Base-by-base conservation (phyloP, 2,797 vertebrate species). In the Acropternis orthonyx region DNA sequence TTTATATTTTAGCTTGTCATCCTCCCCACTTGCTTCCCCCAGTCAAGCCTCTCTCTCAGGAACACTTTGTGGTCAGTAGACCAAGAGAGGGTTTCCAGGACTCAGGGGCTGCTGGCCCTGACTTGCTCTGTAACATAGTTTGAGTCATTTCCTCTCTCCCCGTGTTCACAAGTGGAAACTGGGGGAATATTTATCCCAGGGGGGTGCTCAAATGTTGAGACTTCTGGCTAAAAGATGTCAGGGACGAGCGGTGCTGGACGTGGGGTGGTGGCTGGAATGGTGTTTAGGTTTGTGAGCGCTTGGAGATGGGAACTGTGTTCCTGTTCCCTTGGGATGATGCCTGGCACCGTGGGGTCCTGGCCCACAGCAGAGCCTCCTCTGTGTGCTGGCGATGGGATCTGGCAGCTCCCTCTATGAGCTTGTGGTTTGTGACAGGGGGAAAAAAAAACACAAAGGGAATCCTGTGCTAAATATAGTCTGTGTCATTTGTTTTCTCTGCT, bases 401-500 rank as follows among this genome's bases (percentile, higher is more conserved):
- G 91, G 66, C 89, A 89, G 28, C 76, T 90, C 83, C 74, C 58
- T 72, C 76, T 32, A 16, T 32, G 10, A 36, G 55, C 85, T 85
- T 92, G 36, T 51, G 77, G 82, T 78, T 85, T 86, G 77, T 2
- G 13, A 65, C 54, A 59, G 76, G 66, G 17, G 16, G 41, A 14
- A 30, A 80, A 49, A 52, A 43, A 82, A 85, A 82, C 48, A 92
- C 89, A 93, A 87, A 96, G 91, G 90, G 82, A 86, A 93, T 96
- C 94, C 92, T 95, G 72, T 92, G 71, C 79, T 87, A 90, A 95
- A 85, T 93, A 77, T 67, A 93, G 69, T 66, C 74, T 74, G 83
- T 93, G 91, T 95, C 89, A 77, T 90, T 95, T 95, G 88, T 88
- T 90, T 93, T 96, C 95, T 85, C 62, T 90, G n/a, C 82, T 85